Evolutionary conservation across 2,797 vertebrate species (phyloP), one percentile per base, ranked within the genome.

Genomic region (Miichthys miiuy): DNA sequence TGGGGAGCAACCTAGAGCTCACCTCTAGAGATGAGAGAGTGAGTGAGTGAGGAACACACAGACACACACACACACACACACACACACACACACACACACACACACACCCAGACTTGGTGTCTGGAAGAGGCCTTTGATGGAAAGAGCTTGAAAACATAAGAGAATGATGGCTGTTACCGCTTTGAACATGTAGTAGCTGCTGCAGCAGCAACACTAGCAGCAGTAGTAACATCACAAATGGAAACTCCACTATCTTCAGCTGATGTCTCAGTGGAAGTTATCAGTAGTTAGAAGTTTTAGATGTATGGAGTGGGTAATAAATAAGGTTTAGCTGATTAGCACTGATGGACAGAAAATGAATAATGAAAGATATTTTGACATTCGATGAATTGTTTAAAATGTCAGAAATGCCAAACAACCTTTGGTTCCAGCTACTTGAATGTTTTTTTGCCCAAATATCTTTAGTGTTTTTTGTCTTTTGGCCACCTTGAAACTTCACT

Each of bases 1-100:
- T 89, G 90, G 81, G 89, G 91, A 92, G 93, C 93, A 94, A 95
- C 95, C 95, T 95, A 92, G 82, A 93, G 90, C 89, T 95, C 95
- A 96, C 95, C 95, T 96, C 94, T 88, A 93, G 90, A 94, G 93
- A 93, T 79, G 74, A 69, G 75, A 23, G 68, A 16, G 60, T 23
- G 68, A 25, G 60, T 23, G 68, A 25, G 42, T 7, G 21, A 64
- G 27, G 14, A 20, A 65, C 27, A 72, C 55, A 56, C 17, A 42
- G 7, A 68, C 20, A 42, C 20, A 27, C 27, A 27, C 27, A 27
- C n/a, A n/a, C n/a, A 65, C 25, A 72, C 54, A 55, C 17, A 42
- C 5, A 68, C 21, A 47, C n/a, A 65, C 25, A 72, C 54, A 55
- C 17, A 42, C 5, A 68, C 20, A 42, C 20, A 71, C 30, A 52